Evolutionary conservation across 2,113 vertebrate genomes (phyloP).

Genomic region (Proteles cristata): DNA sequence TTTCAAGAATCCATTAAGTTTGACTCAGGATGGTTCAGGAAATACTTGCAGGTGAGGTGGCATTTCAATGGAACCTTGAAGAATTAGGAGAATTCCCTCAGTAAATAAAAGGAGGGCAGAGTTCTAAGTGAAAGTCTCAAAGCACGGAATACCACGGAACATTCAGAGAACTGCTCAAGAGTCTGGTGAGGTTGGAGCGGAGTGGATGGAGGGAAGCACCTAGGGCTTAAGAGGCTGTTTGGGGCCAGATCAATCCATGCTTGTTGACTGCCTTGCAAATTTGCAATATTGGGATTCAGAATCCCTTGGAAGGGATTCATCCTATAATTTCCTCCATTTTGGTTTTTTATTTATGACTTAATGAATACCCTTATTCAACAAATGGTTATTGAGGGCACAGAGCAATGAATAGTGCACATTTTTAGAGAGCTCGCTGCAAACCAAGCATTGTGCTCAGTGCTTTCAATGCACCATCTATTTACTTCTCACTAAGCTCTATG

Average conservation of each 20-base stretch:
- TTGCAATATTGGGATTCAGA: neutral
- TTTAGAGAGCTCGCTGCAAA: neutral
- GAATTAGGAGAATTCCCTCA: neutral
- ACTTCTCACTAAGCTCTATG: neutral
- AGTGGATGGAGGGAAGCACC: neutral
- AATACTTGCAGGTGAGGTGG: neutral
- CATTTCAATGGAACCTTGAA: neutral
- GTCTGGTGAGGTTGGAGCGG: neutral
- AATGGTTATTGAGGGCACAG: neutral
- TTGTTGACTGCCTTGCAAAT: neutral
- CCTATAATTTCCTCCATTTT: neutral
- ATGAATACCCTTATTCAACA: neutral
- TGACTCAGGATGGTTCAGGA: neutral
- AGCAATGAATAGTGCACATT: neutral
- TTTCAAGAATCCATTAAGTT: neutral
- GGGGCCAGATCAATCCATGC: neutral
- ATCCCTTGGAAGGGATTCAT: neutral
- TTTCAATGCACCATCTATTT: neutral
- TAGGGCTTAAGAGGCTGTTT: fast-evolving
- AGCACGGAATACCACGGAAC: fast-evolving
- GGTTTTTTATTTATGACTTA: neutral
- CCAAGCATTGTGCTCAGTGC: neutral
- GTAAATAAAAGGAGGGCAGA: neutral
- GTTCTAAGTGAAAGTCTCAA: neutral
- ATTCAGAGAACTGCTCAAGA: neutral